These are phyloP conservation scores for Tetragnatha montana DNA, from an alignment of 2,888 invertebrate genomes.

Conservation along the genomic window DNA sequence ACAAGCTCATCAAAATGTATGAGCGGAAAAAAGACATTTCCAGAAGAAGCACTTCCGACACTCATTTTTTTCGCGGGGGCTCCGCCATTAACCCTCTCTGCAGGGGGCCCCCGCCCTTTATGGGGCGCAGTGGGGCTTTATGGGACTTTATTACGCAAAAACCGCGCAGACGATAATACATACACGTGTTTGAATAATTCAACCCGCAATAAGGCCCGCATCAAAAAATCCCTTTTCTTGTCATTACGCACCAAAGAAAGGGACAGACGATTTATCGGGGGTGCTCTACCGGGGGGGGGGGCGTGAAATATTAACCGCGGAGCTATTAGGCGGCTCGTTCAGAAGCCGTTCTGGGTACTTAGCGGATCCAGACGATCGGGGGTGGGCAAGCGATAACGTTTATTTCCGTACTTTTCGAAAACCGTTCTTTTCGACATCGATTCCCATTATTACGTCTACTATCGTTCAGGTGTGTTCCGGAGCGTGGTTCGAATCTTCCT, in stretches of 20 bases:
- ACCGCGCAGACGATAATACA: too few relatives aligned
- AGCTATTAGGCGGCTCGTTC: conserved; percentile 31
- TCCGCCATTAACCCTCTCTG: background rate
- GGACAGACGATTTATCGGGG: conserved; percentile 11
- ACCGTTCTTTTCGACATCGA: background rate
- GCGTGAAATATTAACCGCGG: conserved; percentile 39
- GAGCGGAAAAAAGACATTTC: too few relatives aligned
- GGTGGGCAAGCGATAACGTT: conserved; percentile 21
- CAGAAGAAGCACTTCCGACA: too few relatives aligned
- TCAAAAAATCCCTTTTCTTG: background rate
- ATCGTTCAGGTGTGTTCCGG: background rate
- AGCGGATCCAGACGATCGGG: conserved; percentile 11
- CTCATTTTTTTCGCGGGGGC: background rate
- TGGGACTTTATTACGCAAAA: background rate
- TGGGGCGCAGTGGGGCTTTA: background rate
- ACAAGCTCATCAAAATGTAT: too few relatives aligned
- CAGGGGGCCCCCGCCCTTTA: background rate
- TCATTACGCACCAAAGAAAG: background rate
- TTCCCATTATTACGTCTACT: background rate
- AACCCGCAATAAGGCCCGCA: background rate
- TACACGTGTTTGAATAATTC: background rate
- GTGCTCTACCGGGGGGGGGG: background rate
- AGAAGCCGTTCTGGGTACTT: conserved; percentile 39
- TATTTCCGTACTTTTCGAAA: conserved; percentile 13
- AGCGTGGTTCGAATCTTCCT: background rate